Conservation (phyloP, 2,113 vertebrate genomes). For the Prolemur simus region DNA sequence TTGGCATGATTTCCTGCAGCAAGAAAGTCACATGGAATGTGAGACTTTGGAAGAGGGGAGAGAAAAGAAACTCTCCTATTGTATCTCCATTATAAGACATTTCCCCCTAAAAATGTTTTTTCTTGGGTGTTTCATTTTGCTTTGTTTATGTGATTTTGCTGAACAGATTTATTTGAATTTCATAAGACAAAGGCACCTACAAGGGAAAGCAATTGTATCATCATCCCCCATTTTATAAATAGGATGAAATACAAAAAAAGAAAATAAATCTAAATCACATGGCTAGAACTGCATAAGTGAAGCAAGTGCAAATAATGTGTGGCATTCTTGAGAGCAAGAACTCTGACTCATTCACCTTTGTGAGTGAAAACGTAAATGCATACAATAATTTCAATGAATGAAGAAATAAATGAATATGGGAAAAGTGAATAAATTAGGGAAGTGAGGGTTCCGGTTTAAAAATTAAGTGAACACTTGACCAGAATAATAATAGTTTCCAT, state of each 20-base stretch:
- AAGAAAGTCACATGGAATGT: background rate
- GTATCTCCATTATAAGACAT: background rate
- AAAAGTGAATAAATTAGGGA: background rate
- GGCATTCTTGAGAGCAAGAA: background rate
- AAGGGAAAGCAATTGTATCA: background rate
- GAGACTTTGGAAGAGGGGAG: background rate
- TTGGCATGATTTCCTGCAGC: background rate
- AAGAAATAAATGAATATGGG: background rate
- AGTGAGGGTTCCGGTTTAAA: background rate
- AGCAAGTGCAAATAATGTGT: background rate
- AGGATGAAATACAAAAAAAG: background rate
- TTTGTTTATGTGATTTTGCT: background rate
- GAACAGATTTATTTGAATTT: background rate
- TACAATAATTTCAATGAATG: background rate
- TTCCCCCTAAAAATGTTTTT: background rate
- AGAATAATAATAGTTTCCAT: background rate
- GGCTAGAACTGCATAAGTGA: background rate
- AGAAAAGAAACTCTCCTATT: background rate
- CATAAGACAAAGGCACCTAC: background rate
- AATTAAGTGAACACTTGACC: background rate
- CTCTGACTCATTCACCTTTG: background rate
- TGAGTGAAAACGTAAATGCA: background rate
- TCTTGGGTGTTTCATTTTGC: background rate
- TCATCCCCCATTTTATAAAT: background rate
- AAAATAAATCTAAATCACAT: background rate